phyloP scores from a whole-genome alignment of 1,140 invertebrate species.

The Mactra quadrangularis region DNA sequence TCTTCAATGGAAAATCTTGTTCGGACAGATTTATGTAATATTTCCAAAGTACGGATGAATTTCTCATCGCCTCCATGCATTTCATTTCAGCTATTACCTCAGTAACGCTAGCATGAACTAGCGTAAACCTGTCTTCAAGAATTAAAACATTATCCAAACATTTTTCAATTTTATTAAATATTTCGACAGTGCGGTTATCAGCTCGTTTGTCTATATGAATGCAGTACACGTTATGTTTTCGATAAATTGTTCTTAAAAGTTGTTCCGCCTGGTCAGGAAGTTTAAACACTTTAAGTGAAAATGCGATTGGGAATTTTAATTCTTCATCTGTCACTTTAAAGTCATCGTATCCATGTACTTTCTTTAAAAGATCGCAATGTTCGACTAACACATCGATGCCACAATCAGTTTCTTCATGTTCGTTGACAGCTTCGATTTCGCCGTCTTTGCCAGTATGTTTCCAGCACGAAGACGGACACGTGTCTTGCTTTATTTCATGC shows the following conservation, averaged over 20 bases:
- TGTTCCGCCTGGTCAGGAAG: constrained; percentile 75
- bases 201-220: constrained; percentile 80
- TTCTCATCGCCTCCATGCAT: constrained; percentile 62
- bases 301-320: constrained; percentile 75
- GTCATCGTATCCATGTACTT: constrained; percentile 57
- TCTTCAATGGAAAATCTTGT: constrained; percentile 73
- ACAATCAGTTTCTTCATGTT: constrained; percentile 36
- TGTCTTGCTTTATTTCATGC: neutral
- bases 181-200: constrained; percentile 52
- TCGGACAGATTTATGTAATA: constrained; percentile 76
- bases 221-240: constrained; percentile 82
- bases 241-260: constrained; percentile 79
- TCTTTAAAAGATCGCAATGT: constrained; percentile 62
- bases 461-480: neutral
- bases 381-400: constrained; percentile 47
- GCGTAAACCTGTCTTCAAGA: constrained; percentile 52
- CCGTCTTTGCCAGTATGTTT: neutral
- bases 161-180: constrained; percentile 66
- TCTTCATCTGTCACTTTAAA: constrained; percentile 64
- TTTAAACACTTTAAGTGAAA: constrained; percentile 74
- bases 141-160: constrained; percentile 77
- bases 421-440: neutral
- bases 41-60: constrained; percentile 66
- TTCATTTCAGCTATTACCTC: constrained; percentile 67
- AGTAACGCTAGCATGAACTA: constrained; percentile 67